Percentiles rank a stretch among this genome's conserved stretches.
These are phyloP conservation scores for Brachionus rotundiformis DNA, from an alignment of 1,140 invertebrate species.

Conservation along the genomic window DNA sequence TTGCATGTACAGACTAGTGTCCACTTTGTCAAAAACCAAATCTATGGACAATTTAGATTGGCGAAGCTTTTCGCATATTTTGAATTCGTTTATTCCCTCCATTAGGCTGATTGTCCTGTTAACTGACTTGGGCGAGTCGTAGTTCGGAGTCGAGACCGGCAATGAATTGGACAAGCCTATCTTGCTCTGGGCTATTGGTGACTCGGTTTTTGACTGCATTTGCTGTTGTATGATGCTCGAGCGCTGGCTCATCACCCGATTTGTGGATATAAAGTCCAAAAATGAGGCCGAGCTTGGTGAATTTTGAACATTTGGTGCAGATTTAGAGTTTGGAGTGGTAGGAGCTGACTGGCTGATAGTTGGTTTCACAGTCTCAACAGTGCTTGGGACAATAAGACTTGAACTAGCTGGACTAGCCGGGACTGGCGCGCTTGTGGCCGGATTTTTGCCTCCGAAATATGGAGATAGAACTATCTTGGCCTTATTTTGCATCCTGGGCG, in stretches of 20 bases:
- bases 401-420: background rate
- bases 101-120: background rate
- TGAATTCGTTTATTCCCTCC: background rate
- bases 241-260: conserved; percentile 23
- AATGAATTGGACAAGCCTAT: conserved; percentile 19
- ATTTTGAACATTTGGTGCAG: conserved; percentile 10
- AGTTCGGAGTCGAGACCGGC: background rate
- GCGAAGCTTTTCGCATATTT: background rate
- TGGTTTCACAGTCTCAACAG: background rate
- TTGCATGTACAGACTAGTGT: conserved; percentile 28
- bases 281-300: conserved; percentile 40
- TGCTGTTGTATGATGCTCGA: conserved; percentile 40
- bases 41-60: background rate
- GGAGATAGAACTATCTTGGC: conserved; percentile 32
- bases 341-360: background rate
- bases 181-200: background rate
- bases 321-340: conserved; percentile 6
- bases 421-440: background rate
- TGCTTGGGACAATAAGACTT: background rate
- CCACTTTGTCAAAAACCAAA: background rate
- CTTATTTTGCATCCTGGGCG: conserved; percentile 20
- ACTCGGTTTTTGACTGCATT: conserved; percentile 42
- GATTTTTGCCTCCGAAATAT: conserved; percentile 27
- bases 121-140: background rate
- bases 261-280: conserved; percentile 36